These are phyloP conservation scores for Sphinx pinastri DNA, from an alignment of 2,888 invertebrate species.

Conservation along the genomic window DNA sequence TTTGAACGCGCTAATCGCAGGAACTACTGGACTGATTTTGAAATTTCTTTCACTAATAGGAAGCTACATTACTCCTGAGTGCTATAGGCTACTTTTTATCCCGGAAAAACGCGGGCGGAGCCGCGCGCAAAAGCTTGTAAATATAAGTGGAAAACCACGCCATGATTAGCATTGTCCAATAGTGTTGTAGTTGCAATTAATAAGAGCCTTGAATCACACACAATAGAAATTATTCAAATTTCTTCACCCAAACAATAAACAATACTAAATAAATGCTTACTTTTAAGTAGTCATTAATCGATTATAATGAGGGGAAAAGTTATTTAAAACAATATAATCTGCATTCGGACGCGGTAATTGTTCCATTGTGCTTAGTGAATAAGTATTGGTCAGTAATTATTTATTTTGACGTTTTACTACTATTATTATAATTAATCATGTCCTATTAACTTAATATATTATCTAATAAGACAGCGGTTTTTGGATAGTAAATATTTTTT, in stretches of 20 bases:
- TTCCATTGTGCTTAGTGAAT: slow-evolving; percentile 21
- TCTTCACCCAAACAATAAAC: slow-evolving; percentile 2
- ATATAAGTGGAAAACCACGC: too few species aligned
- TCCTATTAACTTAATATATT: too few species aligned
- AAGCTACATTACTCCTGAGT: too few species aligned
- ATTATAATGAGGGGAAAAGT: slow-evolving; percentile 3
- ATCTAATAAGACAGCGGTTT: too few species aligned
- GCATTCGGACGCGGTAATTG: neutral
- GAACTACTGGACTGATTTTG: too few species aligned
- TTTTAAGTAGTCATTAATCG: slow-evolving; percentile 9
- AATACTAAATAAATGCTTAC: slow-evolving; percentile 8
- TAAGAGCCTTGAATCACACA: slow-evolving; percentile 16
- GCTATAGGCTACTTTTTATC: too few species aligned
- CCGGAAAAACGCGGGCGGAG: too few species aligned
- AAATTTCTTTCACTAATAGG: too few species aligned
- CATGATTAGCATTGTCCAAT: too few species aligned
- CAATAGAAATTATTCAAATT: slow-evolving; percentile 5
- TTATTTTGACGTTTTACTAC: neutral
- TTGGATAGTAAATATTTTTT: too few species aligned
- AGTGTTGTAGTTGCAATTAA: neutral
- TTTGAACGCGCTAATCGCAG: too few species aligned
- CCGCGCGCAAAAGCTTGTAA: too few species aligned
- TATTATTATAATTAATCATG: neutral
- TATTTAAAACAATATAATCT: slow-evolving; percentile 10
- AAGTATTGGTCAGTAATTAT: neutral